Conservation (phyloP, 2,888 invertebrate genomes). For the Argyra leucocephala region DNA sequence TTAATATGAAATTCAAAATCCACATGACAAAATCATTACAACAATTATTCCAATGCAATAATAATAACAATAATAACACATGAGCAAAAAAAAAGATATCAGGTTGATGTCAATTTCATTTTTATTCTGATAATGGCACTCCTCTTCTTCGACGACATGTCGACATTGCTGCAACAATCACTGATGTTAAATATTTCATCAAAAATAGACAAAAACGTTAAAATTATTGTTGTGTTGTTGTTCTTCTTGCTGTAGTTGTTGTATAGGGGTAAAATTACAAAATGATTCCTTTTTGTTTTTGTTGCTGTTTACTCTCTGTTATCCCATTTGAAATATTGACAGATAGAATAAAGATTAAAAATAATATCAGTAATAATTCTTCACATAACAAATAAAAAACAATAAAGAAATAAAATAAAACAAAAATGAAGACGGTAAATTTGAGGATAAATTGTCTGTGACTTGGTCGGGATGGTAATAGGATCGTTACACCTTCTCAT, state of each 20-base stretch:
- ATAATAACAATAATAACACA: neutral
- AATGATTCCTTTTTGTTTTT: neutral
- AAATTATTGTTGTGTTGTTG: too few relatives aligned
- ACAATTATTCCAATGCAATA: neutral
- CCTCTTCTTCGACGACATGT: neutral
- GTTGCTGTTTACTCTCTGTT: neutral
- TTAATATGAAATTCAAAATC: too few relatives aligned
- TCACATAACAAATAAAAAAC: neutral
- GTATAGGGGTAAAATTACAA: neutral
- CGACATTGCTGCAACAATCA: too few relatives aligned
- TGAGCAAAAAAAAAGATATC: neutral
- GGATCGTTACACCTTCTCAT: conserved; percentile 6
- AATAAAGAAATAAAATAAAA: neutral
- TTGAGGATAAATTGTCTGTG: neutral
- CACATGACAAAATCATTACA: too few relatives aligned
- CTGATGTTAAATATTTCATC: too few relatives aligned
- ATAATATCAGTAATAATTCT: conserved; percentile 1
- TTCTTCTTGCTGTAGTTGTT: too few relatives aligned
- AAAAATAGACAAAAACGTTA: too few relatives aligned
- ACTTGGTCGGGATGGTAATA: neutral
- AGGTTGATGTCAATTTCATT: conserved; percentile 3
- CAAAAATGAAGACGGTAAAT: neutral
- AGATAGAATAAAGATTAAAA: conserved; percentile 3
- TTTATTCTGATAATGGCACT: neutral
- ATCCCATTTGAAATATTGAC: neutral